Base-by-base conservation (phyloP, 2,797 vertebrate species). In the Scleropages formosus region DNA sequence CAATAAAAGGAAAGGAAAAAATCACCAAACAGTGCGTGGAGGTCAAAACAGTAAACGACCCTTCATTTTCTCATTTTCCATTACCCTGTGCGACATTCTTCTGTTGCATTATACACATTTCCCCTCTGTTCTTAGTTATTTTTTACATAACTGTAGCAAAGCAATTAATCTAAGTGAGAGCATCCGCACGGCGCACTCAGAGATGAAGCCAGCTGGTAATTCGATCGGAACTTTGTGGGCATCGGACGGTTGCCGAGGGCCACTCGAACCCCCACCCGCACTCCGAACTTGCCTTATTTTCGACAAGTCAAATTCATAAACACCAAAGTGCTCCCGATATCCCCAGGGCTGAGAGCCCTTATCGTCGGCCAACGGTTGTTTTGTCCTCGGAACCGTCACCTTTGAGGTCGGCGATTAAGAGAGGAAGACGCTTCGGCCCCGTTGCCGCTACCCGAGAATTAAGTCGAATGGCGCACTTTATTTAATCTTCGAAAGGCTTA, bases 81-180 rank as follows among this genome's bases (percentile, higher is more conserved):
- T 51, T 53, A 51, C 39, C 27, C 2, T 20, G 13, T 53, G 47
- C 22, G 22, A 69, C 44, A 51, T 69, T 53, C 13, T 22, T 6
- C 49, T 69, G 20, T 53, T 69, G 10, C 49, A 69, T 53, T 49
- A 69, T 69, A 67, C 47, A 69, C 53, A 67, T 69, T 15, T 11
- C 9, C 47, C 24, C 16, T 16, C 1, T 70, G 26, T 56, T 49
- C 18, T 56, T 20, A 16, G 24, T 51, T 44, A 9, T 72, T 72
- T 56, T 27, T 15, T 51, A 22, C 44, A 27, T 58, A 31, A 6
- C 27, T 10, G 26, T 31, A 39, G 31, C 11, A 44, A 72, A 72
- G 44, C 72, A 72, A 39, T 59, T 72, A 59, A 72, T 72, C 1
- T 72, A 59, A 72, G 69, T 39, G 18, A 18, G 8, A 24, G 26